Evolutionary conservation across 1,140 invertebrate genomes (phyloP).

Genomic region (Latrodectus geometricus): DNA sequence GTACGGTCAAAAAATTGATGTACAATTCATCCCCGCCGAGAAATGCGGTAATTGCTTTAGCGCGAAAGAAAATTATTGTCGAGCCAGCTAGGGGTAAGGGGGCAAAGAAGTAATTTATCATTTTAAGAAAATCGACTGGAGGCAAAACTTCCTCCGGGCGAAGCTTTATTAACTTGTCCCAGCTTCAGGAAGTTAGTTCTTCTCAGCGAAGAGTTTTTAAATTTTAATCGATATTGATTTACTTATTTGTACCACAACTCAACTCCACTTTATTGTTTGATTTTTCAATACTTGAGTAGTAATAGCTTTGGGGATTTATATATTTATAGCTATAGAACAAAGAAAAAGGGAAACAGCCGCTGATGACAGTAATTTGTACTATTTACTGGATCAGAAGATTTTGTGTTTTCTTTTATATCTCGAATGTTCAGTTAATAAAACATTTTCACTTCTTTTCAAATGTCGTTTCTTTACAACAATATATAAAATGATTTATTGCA

Average conservation of each 20-base stretch:
- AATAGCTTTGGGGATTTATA: no score
- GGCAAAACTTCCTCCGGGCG: background rate
- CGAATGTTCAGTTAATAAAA: no score
- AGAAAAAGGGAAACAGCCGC: no score
- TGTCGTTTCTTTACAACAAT: no score
- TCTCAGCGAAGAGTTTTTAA: background rate
- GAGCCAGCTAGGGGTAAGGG: background rate
- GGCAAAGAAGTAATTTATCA: conserved; percentile 41
- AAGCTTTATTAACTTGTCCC: background rate
- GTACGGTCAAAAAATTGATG: conserved; percentile 33
- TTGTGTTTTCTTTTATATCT: no score
- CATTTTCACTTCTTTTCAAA: no score
- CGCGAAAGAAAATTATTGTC: conserved; percentile 46
- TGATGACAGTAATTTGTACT: no score
- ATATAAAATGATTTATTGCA: no score
- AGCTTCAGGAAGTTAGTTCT: background rate
- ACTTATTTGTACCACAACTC: background rate
- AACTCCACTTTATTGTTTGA: no score
- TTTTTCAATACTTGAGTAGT: no score
- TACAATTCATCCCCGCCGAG: background rate
- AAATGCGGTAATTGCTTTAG: conserved; percentile 33
- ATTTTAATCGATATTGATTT: background rate
- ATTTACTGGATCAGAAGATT: no score
- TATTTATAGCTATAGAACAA: no score
- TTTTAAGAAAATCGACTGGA: conserved; percentile 22